Base-by-base conservation (phyloP, 1,140 invertebrate genomes). In the Drosophila nannoptera region DNA sequence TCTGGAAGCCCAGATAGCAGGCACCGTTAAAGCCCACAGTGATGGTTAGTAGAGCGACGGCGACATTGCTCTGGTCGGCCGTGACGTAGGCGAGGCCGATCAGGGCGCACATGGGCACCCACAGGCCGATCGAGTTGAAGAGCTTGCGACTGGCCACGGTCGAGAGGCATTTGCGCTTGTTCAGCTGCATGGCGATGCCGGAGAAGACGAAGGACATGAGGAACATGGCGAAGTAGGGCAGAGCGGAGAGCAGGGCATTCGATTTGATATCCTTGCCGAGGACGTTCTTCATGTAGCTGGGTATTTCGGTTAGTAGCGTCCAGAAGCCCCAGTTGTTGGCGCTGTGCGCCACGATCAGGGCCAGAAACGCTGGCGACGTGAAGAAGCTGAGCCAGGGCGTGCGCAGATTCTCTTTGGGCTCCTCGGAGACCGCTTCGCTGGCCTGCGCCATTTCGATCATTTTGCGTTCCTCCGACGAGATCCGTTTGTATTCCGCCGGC, bases 261-360 rank as follows among this genome's bases (percentile, higher is more conserved):
- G 92, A 89, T 88, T 94, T 92, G 16, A 98, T 94, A 59, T 98
- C 91, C 72, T 95, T 95, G 61, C 93, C 90, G 0, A 99, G 91
- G 0, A 98, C 93, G 56, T 93, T 92, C 38, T 94, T 94, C 92
- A 99, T 94, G 84, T 97, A 99, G 0, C 93, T 95, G 0, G 98
- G 98, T 77, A 99, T 94, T 89, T 97, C 94, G 0, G 96, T 97
- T 29, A 99, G 91, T 38, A 99, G 91, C 5, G 96, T 98, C 92
- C 97, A 98, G 89, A 96, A 97, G 2, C 96, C 97, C 97, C 97
- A 99, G 87, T 97, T 97, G 82, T 97, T 95, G 0, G 95, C 94
- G 80, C 95, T 95, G 84, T 98, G 96, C 0, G 93, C 93, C 2
- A 96, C 90, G 12, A 96, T 92, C 7, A 98, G 91, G 0, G 96